A percentile compares a stretch with the other conserved stretches of the same genome.
phyloP scores from a whole-genome alignment of 2,888 invertebrate genomes.

The Drymonia ruficornis region DNA sequence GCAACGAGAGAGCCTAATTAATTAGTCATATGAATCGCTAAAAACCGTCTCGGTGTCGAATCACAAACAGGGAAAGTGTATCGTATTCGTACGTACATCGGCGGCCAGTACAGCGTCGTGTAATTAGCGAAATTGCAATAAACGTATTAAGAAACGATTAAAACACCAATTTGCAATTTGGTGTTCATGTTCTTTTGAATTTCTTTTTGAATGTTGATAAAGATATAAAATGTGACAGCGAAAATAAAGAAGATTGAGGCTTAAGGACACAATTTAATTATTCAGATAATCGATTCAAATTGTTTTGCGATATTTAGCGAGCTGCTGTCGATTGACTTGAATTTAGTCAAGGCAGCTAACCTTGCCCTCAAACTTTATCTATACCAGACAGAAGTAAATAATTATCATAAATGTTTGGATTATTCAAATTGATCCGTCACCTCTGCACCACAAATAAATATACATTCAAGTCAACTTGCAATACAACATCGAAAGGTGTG shows the following conservation, averaged over 20 bases:
- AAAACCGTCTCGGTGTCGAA: slow-evolving; percentile 20
- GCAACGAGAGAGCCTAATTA: slow-evolving; percentile 41
- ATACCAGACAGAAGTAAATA: neutral
- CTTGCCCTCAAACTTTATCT: neutral
- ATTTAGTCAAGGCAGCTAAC: neutral
- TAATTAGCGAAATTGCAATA: slow-evolving; percentile 20
- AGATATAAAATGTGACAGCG: neutral
- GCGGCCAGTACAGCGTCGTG: slow-evolving; percentile 16
- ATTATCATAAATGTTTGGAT: neutral
- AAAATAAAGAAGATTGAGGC: neutral
- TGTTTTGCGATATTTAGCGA: no score
- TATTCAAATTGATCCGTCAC: no score
- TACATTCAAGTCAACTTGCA: neutral
- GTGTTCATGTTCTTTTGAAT: neutral
- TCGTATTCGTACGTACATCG: slow-evolving; percentile 15
- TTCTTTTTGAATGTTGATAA: neutral
- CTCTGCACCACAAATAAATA: no score
- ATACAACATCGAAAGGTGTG: slow-evolving; percentile 16
- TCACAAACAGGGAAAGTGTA: slow-evolving; percentile 38
- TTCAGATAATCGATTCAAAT: no score
- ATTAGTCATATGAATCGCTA: slow-evolving; percentile 37
- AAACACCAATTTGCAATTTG: neutral
- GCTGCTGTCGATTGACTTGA: neutral
- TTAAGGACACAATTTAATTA: no score
- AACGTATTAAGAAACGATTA: slow-evolving; percentile 8